Conservation (phyloP, 1,140 invertebrate species). For the Nomia melanderi region DNA sequence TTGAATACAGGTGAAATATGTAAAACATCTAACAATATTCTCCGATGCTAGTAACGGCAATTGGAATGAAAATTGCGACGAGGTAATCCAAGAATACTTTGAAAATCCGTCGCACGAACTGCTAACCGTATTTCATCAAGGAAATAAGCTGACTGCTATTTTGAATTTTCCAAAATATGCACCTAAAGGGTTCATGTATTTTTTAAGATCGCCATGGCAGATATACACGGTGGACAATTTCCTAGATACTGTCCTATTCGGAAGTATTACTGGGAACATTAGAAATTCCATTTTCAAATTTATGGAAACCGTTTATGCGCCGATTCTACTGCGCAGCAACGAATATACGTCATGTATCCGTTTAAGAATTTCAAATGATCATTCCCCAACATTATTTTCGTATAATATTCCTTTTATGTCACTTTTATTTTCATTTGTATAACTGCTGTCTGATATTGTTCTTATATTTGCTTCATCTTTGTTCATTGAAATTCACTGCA, state of each 20-base stretch:
- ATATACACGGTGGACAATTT: conserved; percentile 86
- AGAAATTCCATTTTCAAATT: conserved; percentile 84
- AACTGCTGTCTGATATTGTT: too few relatives aligned
- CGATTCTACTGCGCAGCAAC: conserved; percentile 83
- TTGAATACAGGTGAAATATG: conserved; percentile 73
- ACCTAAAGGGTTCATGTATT: conserved; percentile 85
- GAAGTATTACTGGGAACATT: conserved; percentile 84
- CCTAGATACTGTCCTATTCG: conserved; percentile 85
- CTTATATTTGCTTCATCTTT: too few relatives aligned
- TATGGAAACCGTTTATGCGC: conserved; percentile 85
- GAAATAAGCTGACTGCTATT: conserved; percentile 79
- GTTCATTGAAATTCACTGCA: too few relatives aligned
- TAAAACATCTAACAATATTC: conserved; percentile 85
- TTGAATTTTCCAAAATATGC: conserved; percentile 81
- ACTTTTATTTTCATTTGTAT: not conserved
- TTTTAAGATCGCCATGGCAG: conserved; percentile 83
- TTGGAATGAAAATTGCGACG: conserved; percentile 83
- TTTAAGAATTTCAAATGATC: conserved; percentile 26
- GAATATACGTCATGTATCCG: conserved; percentile 86
- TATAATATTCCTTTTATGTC: not conserved
- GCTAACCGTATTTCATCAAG: conserved; percentile 84
- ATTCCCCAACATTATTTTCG: too few relatives aligned
- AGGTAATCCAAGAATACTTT: conserved; percentile 84
- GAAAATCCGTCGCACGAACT: conserved; percentile 82
- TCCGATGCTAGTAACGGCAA: conserved; percentile 82